phyloP scores from a whole-genome alignment of 1,140 invertebrate genomes.

The Drosophila repletoides region DNA sequence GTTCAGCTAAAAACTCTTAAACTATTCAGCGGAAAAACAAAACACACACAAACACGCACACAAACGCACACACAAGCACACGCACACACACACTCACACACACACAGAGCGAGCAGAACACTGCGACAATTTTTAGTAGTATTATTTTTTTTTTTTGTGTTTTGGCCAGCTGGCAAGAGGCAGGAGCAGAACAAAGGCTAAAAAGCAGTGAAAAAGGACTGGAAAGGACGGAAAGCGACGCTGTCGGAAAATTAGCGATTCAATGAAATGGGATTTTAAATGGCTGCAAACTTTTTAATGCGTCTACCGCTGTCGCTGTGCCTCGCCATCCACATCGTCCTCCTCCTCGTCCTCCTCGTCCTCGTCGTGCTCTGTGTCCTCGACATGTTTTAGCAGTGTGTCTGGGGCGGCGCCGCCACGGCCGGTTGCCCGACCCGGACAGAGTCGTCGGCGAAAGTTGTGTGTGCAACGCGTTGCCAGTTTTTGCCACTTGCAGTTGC shows the following conservation, averaged over 20 bases:
- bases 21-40: not conserved
- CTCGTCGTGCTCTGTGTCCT: slow-evolving; percentile 15
- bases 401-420: slow-evolving; percentile 60
- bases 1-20: too few species aligned
- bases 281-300: slow-evolving; percentile 82
- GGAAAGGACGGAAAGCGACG: slow-evolving; percentile 45
- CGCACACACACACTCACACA: not conserved
- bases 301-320: slow-evolving; percentile 34
- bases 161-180: not conserved
- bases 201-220: slow-evolving; percentile 35
- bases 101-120: not conserved
- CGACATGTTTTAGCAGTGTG: slow-evolving; percentile 60
- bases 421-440: slow-evolving; percentile 24
- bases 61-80: not conserved
- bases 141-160: slow-evolving; percentile 1
- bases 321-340: not conserved
- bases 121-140: slow-evolving; percentile 8
- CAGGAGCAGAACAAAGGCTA: slow-evolving; percentile 12
- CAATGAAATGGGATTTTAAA: slow-evolving; percentile 82
- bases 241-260: slow-evolving; percentile 81
- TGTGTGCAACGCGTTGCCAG: slow-evolving; percentile 45
- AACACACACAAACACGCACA: not conserved
- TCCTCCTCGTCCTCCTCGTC: slow-evolving; percentile 1
- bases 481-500: slow-evolving; percentile 69
- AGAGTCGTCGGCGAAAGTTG: slow-evolving; percentile 23